phyloP scores from a whole-genome alignment of 2,888 invertebrate species.

The Oscheius sp. region DNA sequence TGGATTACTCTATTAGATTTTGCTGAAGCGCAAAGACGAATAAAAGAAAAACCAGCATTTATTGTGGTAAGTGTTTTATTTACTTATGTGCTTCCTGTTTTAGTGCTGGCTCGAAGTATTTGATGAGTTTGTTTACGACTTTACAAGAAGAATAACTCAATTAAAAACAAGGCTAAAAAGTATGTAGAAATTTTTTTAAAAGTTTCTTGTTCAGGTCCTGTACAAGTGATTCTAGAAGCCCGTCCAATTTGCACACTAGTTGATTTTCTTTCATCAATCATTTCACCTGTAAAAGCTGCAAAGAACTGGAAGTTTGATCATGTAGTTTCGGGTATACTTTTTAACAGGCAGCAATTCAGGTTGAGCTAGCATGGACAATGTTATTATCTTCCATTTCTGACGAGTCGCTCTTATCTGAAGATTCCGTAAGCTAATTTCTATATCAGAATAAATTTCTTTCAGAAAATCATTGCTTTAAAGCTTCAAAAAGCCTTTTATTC shows the following conservation, averaged over 20 bases:
- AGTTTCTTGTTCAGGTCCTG: neutral
- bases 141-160: neutral
- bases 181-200: neutral
- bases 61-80: neutral
- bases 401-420: neutral
- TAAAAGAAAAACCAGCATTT: neutral
- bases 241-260: neutral
- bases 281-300: neutral
- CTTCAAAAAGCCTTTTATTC: neutral
- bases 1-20: neutral
- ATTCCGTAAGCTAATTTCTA: neutral
- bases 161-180: neutral
- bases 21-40: neutral
- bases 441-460: neutral
- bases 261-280: neutral
- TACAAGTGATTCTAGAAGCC: neutral
- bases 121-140: neutral
- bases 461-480: neutral
- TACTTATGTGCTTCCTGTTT: neutral
- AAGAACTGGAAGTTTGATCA: slow-evolving; percentile 9
- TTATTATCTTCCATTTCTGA: neutral
- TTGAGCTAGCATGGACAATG: slow-evolving; percentile 7
- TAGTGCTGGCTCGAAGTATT: slow-evolving; percentile 18
- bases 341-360: neutral
- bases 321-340: too few species aligned